These are phyloP conservation scores for Ormyrus labotus DNA, from an alignment of 2,888 invertebrate species.

Conservation along the genomic window DNA sequence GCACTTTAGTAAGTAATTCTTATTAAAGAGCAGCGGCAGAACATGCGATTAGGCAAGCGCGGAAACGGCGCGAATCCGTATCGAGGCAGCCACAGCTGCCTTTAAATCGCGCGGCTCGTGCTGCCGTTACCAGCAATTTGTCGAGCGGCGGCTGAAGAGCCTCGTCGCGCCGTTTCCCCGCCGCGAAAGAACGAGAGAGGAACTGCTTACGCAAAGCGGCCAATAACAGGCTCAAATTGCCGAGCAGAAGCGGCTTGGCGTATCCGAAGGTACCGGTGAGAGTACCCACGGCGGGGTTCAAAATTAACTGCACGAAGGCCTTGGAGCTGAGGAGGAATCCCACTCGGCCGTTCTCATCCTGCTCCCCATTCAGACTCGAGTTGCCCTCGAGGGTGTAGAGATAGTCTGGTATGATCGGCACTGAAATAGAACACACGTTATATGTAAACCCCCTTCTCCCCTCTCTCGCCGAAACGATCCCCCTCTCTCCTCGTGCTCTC, in stretches of 20 bases:
- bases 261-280: slow-evolving; percentile 83
- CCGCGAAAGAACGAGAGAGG: no score
- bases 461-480: no score
- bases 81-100: no score
- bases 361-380: slow-evolving; percentile 52
- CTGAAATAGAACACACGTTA: slow-evolving; percentile 75
- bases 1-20: no score
- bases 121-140: no score
- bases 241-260: slow-evolving; percentile 82
- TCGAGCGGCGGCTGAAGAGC: no score
- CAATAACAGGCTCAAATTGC: slow-evolving; percentile 82
- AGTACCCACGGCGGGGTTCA: slow-evolving; percentile 86
- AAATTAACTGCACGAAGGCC: slow-evolving; percentile 86
- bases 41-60: no score
- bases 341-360: slow-evolving; percentile 82
- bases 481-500: not conserved
- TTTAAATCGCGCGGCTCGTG: no score
- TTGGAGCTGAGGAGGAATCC: slow-evolving; percentile 85
- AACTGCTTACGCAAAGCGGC: slow-evolving; percentile 82
- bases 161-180: no score
- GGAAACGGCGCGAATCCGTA: no score
- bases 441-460: no score
- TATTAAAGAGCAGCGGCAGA: no score
- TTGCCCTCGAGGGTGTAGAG: slow-evolving; percentile 78
- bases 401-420: slow-evolving; percentile 88